Evolutionary conservation across 2,113 vertebrate genomes (phyloP), one percentile per base, ranked within the genome.

Genomic region (Myotis davidii): DNA sequence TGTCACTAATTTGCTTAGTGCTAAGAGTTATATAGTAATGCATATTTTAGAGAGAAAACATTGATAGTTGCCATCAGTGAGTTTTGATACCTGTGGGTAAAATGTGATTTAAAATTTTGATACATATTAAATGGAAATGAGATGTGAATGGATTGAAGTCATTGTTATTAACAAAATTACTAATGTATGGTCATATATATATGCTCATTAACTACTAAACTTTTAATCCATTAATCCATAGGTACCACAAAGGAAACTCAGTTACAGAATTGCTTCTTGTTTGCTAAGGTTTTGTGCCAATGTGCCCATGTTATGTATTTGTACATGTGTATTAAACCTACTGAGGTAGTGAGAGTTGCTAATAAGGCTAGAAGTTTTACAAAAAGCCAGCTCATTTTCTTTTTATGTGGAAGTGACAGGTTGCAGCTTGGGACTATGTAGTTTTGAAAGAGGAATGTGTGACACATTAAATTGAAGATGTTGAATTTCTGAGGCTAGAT

Each of bases 51-150:
- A 88, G 61, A 93, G 37, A 61, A 59, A 93, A 94, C 56, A 65
- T 64, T 67, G 14, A 67, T 90, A 73, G 11, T 88, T 94, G 18
- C 9, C 45, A 90, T 95, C n/a, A 78, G 0, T 94, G 5, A 77
- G 21, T 96, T 94, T 88, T 90, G 52, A 18, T 72, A 88, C 13
- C 42, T 88, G 1, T 70, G 50, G 20, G 2, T 59, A 90, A 91
- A 85, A 86, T 88, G 11, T 56, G 32, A 93, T 73, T 52, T 82
- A 81, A 77, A 77, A 32, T 64, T 81, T 77, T 70, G 70, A 73
- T 78, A 54, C 52, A 39, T 85, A n/a, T n/a, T 61, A 96, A 65
- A 52, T 89, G 42, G 77, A 94, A 94, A 91, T 85, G 50, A 91
- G 72, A 17, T 81, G 3, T 72, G 78, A 61, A 42, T 92, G 82